A percentile compares a stretch with the other conserved stretches of the same genome.
These are phyloP conservation scores for Cyrtonyx montezumae DNA, from an alignment of 2,113 vertebrate genomes.

Conservation along the genomic window DNA sequence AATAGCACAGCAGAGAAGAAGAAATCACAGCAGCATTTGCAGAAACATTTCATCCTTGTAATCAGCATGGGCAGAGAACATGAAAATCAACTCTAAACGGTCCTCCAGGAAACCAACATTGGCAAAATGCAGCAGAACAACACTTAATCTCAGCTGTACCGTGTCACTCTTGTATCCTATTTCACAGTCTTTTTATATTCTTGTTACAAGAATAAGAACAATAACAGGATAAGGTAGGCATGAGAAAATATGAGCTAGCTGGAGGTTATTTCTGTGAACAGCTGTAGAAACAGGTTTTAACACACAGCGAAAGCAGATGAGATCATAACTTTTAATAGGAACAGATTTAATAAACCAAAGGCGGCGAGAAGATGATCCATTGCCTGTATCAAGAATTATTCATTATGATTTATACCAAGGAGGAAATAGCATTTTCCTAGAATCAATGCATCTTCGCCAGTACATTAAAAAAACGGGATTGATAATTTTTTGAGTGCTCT, in stretches of 20 bases:
- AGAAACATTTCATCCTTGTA: not conserved
- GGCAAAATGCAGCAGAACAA: not conserved
- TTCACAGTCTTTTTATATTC: not conserved
- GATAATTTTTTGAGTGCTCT: not conserved
- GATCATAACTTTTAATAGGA: not conserved
- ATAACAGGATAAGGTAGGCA: not conserved
- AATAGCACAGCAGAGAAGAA: not conserved
- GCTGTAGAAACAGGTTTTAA: not conserved
- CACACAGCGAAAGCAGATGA: not conserved
- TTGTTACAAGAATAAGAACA: not conserved
- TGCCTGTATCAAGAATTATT: not conserved
- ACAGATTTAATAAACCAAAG: not conserved
- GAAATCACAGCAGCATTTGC: not conserved
- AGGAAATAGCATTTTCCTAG: constrained; percentile 11
- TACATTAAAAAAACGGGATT: not conserved
- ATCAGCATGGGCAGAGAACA: not conserved
- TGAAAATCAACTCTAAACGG: not conserved
- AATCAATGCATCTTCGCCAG: not conserved
- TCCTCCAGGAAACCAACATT: not conserved
- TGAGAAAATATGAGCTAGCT: not conserved
- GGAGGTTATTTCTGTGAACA: not conserved
- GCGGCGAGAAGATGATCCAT: not conserved
- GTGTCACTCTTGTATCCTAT: not conserved
- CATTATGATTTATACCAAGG: not conserved
- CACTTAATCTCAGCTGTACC: not conserved